Evolutionary conservation across 2,888 invertebrate species (phyloP), one percentile per base, ranked within the genome.

Genomic region (Trachelus iudaicus): DNA sequence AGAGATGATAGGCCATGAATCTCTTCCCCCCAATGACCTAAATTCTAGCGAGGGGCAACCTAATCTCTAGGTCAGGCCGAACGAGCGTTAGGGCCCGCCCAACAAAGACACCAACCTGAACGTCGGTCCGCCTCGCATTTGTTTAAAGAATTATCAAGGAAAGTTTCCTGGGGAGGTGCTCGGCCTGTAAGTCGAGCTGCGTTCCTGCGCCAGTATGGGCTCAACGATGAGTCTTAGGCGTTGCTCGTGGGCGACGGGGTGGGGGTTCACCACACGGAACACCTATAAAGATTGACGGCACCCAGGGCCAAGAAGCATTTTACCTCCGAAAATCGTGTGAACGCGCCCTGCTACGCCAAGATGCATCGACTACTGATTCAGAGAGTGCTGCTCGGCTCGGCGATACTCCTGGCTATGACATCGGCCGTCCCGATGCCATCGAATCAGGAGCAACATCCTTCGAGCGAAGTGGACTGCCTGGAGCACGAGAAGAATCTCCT

Each of bases 401-500:
- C 88, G 6, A 75, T 91, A 80, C 78, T 92, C 69, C 86, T 88
- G 56, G 90, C 88, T 1, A 83, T 85, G 68, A 87, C 88, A 4
- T 75, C 89, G 56, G 92, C 92, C 33, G 90, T 91, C 35, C 92
- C 92, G 69, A 33, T 15, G 35, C 33, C 56, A 12, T 23, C 56
- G 1, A 23, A 34, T 69, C 80, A 73, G 33, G 40, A 40, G 13
- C 37, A 40, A 15, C 40, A 4, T 40, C 15, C 40, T 15, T 81
- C 77, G 76, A 80, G 56, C 81, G 73, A 84, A 71, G 79, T 90
- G 69, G 87, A 91, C 82, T 91, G 91, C 80, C 75, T 89, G 31
- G 83, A 92, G 74, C 91, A 92, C 78, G 90, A 91, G n/a, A 92
- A 93, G 75, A 92, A 93, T 79, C 86, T 93, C 82, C 87, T 93